Base-by-base conservation (phyloP, 1,140 invertebrate species). In the Ooceraea biroi region DNA sequence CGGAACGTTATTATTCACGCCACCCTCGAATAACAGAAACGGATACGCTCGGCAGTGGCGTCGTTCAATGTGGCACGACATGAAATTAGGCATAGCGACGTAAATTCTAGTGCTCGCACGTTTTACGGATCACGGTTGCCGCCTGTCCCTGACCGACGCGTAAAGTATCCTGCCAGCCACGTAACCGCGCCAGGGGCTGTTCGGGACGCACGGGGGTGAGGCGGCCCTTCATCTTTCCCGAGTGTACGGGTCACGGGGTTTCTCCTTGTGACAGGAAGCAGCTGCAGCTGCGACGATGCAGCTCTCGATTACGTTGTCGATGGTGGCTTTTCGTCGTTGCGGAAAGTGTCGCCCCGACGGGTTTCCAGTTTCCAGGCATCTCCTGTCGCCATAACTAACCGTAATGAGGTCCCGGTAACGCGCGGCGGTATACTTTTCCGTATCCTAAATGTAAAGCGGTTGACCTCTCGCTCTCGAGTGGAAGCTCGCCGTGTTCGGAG, bases 251-350 rank as follows among this genome's bases (percentile, higher is more conserved):
- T 73, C 19, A 65, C 8, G 41, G 55, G 41, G 73, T 60, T 77
- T 86, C 72, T 89, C 91, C 84, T 36, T 36, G 73, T 84, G 84
- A 89, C 89, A 89, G 91, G 92, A 91, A 92, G 82, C 92, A 92
- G 91, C 91, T 92, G 91, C 77, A 83, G 68, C 74, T 60, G 36
- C 77, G 57, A 74, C 36, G 78, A 72, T 58, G 50, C 46, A n/a
- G 55, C 68, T 82, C 68, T 36, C 60, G 74, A 77, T 87, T 69
- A 80, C 50, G 63, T 69, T 19, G 74, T 36, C n/a, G 30, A 30
- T 44, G 58, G 48, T 68, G 76, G 65, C 76, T 80, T 69, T 80
- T 80, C 76, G 36, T 44, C 30, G 44, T 36, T 69, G 22, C 65
- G 36, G 61, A 19, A 60, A 36, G 58, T 8, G 14, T 27, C 57